Evolutionary conservation across 2,888 invertebrate species (phyloP), one percentile per base, ranked within the genome.

Genomic region (Lapara coniferarum): DNA sequence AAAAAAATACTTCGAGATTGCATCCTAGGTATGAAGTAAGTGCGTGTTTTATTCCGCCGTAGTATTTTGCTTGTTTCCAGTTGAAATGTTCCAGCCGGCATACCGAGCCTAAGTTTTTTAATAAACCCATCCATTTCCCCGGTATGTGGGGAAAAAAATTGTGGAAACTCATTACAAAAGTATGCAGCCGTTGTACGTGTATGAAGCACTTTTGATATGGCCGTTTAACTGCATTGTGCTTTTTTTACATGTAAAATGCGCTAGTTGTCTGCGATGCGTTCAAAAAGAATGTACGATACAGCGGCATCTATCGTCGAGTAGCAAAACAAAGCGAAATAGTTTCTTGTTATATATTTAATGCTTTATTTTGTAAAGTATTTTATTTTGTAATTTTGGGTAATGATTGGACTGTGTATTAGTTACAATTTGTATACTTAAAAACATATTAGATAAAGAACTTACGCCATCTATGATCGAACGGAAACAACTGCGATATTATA

Each of bases 231-330:
- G n/a, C 51, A 53, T 52, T 66, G 52, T 52, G 52, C 30, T 37
- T 53, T 53, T 37, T 52, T 52, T 4, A 66, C 66, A 52, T 44
- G 66, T 2, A 66, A 37, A 53, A 37, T n/a, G 66, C 55, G 37
- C 51, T 52, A 14, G 30, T 66, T 51, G 51, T 52, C 66, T 52
- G 52, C 25, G 5, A 51, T 52, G 13, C 25, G 51, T 14, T 25
- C 8, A 10, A 30, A 52, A 66, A 16, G 13, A 25, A 57, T 8
- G 51, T 67, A 63, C 25, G 13, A 58, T 58, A 69, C 70, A 67
- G 69, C 76, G 83, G 69, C 84, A 82, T 78, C 86, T 85, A 51
- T 63, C 66, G 70, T 70, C 74, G 75, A 83, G 75, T 85, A 85
- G 85, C 70, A 0, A 0, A 77, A 78, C 72, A 59, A 59, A 1